Base-by-base conservation (phyloP, 2,797 vertebrate species). In the Euthynnus affinis region DNA sequence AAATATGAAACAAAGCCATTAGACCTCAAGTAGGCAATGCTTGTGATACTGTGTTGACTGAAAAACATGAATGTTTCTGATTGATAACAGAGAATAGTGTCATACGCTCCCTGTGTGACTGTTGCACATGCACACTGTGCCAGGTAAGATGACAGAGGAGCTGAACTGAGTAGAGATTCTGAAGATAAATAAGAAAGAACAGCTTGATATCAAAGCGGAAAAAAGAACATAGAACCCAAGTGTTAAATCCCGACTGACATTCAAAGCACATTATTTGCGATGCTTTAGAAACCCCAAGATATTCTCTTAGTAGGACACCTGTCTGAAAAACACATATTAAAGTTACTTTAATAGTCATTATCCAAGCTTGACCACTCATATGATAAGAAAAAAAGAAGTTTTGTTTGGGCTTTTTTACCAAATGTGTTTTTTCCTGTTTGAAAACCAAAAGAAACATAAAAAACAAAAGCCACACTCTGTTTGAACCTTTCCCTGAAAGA, bases 211-310 rank as follows among this genome's bases (percentile, higher is more conserved):
- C 53, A 72, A 59, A 22, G 40, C 27, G 2, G 37, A 59, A n/a
- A 27, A 74, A 69, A 63, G 48, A 20, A 59, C 7, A 25, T 22
- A 34, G 6, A 63, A 18, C 20, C 40, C 22, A 9, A 53, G 23
- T 18, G 27, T 4, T 66, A 63, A 52, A 70, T 62, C 60, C 32
- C 56, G 34, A 66, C 48, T 66, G 71, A 72, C 72, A 82, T 84
- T 83, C 70, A 86, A 87, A 90, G 57, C 17, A 29, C 46, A 68
- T 22, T 34, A 29, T 70, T 46, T 46, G 40, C 58, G 40, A 44
- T 34, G 51, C 34, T 71, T 74, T 18, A 62, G 22, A 17, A 44
- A 74, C 59, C 4, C 12, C 20, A 17, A 62, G 40, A 37, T 74
- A 14, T 42, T 74, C 22, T 63, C 57, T 75, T 29, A 42, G 53